Evolutionary conservation across 1,140 invertebrate species (phyloP).

Genomic region (Trachymyrmex septentrionalis): DNA sequence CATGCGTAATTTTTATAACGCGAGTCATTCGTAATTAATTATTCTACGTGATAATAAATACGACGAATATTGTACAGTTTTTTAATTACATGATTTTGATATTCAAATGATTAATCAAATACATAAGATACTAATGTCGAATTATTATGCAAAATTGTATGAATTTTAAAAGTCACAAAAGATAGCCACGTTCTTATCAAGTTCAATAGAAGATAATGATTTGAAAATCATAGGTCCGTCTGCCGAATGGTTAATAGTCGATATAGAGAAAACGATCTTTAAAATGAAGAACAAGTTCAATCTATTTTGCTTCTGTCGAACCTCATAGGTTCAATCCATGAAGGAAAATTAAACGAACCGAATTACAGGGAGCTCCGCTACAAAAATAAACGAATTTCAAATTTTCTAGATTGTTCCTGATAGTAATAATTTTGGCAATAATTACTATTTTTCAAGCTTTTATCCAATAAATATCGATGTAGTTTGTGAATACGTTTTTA

Average conservation of each 20-base stretch:
- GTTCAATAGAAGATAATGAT: background rate
- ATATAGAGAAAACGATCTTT: conserved; percentile 17
- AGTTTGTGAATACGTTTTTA: background rate
- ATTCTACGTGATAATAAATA: background rate
- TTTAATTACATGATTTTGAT: background rate
- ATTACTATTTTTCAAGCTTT: background rate
- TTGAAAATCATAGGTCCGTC: background rate
- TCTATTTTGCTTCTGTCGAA: background rate
- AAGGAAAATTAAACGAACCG: conserved; percentile 10
- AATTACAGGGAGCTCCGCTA: background rate
- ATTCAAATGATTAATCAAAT: background rate
- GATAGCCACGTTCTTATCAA: background rate
- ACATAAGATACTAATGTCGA: background rate
- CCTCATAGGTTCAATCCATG: background rate
- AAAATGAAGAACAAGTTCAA: background rate
- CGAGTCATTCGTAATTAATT: background rate
- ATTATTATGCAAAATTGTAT: background rate
- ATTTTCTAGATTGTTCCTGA: background rate
- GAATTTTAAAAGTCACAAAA: background rate
- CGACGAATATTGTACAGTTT: background rate
- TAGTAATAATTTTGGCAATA: background rate
- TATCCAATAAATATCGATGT: background rate
- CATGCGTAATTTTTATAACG: background rate
- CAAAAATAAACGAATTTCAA: background rate
- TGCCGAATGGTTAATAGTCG: background rate